These are phyloP conservation scores for Styela clava DNA, from an alignment of 23 tunicate genomes.

Conservation along the genomic window DNA sequence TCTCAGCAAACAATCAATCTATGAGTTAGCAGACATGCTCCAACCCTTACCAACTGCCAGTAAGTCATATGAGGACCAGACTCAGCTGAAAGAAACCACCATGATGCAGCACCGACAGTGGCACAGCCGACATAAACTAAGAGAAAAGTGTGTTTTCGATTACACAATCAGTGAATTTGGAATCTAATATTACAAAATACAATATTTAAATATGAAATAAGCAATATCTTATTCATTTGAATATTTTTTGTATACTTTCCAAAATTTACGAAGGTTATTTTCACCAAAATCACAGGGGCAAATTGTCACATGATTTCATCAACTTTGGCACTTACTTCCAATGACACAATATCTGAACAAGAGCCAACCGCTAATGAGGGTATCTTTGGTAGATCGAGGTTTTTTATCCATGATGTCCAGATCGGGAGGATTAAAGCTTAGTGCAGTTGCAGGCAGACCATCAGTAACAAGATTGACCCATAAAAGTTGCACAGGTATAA, in stretches of 20 bases:
- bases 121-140: constrained; percentile 96
- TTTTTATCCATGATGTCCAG: constrained; percentile 88
- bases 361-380: constrained; percentile 85
- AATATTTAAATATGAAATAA: neutral
- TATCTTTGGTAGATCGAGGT: constrained; percentile 92
- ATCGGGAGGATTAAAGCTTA: constrained; percentile 97
- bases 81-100: constrained; percentile 98
- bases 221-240: neutral
- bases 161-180: too few species aligned
- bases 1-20: too few species aligned
- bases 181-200: too few species aligned
- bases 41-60: constrained; percentile 96
- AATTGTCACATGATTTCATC: too few species aligned
- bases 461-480: constrained; percentile 99
- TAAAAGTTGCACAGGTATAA: constrained; percentile 95
- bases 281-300: too few species aligned
- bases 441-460: constrained; percentile 98
- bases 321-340: constrained; percentile 74
- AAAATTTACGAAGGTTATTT: too few species aligned
- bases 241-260: too few species aligned
- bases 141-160: too few species aligned
- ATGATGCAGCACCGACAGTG: constrained; percentile 94
- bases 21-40: too few species aligned
- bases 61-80: constrained; percentile 93
- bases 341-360: constrained; percentile 97